A percentile compares a stretch with the other conserved stretches of the same genome.
These are phyloP conservation scores for Tholera decimalis DNA, from an alignment of 2,888 invertebrate species.

Conservation along the genomic window DNA sequence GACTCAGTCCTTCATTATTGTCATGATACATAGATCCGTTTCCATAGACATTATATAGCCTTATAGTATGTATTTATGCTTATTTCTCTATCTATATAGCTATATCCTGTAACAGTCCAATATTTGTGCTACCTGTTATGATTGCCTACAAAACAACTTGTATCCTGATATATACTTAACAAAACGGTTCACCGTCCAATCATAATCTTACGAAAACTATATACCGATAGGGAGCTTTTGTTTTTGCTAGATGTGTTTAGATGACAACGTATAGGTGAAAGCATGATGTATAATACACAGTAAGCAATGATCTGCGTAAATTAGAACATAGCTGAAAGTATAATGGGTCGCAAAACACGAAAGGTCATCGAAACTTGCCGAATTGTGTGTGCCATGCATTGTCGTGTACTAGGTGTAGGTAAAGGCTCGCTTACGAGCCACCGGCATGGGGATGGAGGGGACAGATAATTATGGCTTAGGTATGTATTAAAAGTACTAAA, in stretches of 20 bases:
- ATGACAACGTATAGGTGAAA: slow-evolving; percentile 77
- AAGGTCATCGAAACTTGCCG: slow-evolving; percentile 72
- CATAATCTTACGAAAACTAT: slow-evolving; percentile 55
- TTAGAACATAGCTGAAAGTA: slow-evolving; percentile 77
- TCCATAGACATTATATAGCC: slow-evolving; percentile 63
- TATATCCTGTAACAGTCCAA: slow-evolving; percentile 66
- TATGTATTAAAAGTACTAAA: slow-evolving; percentile 58
- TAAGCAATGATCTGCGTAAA: slow-evolving; percentile 76
- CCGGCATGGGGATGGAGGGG: slow-evolving; percentile 66
- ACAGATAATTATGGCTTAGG: slow-evolving; percentile 54
- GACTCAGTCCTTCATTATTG: slow-evolving; percentile 67
- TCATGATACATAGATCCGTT: slow-evolving; percentile 63
- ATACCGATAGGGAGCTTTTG: slow-evolving; percentile 76
- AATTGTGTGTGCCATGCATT: slow-evolving; percentile 81
- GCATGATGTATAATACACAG: slow-evolving; percentile 83
- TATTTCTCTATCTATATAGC: slow-evolving; percentile 69
- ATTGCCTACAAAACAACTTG: slow-evolving; percentile 58
- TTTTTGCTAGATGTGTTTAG: slow-evolving; percentile 78
- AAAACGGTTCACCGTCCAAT: slow-evolving; percentile 55
- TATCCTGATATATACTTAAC: slow-evolving; percentile 58
- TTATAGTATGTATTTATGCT: slow-evolving; percentile 68
- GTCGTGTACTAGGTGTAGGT: slow-evolving; percentile 72
- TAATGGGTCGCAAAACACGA: slow-evolving; percentile 65
- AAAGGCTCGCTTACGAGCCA: slow-evolving; percentile 54
- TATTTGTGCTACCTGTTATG: slow-evolving; percentile 60